phyloP scores from a whole-genome alignment of 2,113 vertebrate genomes.

The Monopterus albus region DNA sequence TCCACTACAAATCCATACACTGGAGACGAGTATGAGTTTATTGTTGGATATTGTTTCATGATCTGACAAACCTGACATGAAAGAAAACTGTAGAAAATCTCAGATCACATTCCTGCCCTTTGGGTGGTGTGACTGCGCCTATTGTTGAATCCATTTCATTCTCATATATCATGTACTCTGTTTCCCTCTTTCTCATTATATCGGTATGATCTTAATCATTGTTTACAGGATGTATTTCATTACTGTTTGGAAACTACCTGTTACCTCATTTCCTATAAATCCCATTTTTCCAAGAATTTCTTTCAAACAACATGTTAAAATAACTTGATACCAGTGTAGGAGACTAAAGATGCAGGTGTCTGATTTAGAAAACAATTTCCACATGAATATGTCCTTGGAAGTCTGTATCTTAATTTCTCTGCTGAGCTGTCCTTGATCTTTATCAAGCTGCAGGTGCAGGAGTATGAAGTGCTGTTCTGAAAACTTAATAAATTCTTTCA shows the following conservation, averaged over 20 bases:
- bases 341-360: background rate
- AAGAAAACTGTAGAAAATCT: background rate
- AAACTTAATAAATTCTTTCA: background rate
- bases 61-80: background rate
- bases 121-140: constrained; percentile 2
- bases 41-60: background rate
- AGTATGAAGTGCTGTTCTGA: background rate
- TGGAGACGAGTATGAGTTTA: background rate
- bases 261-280: background rate
- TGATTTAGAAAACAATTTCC: constrained; percentile 6
- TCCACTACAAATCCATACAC: too few relatives aligned
- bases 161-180: constrained; percentile 8
- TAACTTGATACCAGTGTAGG: background rate
- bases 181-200: background rate
- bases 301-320: constrained; percentile 14
- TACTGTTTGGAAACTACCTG: constrained; percentile 15
- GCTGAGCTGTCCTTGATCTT: constrained; percentile 39
- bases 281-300: background rate
- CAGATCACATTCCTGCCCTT: constrained; percentile 7
- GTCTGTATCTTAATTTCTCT: constrained; percentile 46
- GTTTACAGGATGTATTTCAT: background rate
- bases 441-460: constrained; percentile 37
- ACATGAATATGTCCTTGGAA: background rate
- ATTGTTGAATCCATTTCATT: constrained; percentile 36
- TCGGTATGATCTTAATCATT: constrained; percentile 10